Evolutionary conservation across 2,797 vertebrate species (phyloP), one percentile per base, ranked within the genome.

Genomic region (Eleutherodactylus coqui): DNA sequence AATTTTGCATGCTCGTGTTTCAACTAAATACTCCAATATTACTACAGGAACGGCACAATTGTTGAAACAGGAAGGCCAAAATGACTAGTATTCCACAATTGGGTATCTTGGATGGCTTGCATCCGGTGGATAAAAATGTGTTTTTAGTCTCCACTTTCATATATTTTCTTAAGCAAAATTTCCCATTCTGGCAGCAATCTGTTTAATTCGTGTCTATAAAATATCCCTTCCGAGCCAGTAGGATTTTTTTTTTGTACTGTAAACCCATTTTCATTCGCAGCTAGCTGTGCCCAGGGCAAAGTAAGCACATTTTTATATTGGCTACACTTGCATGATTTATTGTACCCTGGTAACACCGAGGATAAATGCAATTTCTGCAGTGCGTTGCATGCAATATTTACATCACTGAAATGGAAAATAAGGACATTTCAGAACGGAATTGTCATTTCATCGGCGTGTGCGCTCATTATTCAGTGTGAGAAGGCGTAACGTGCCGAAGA

Each of bases 321-420:
- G 84, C 81, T 85, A 70, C 81, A 75, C 43, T 89, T 77, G 84
- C 88, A 89, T 90, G 87, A 89, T 91, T 92, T 93, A 38, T 88
- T 86, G 76, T 89, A 49, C 80, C 86, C 90, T 84, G 38, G 45
- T 49, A 64, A 64, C 55, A 77, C 36, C 8, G n/a, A 53, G 81
- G 41, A 64, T 49, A 27, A 75, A 72, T 84, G 72, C 55, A 27
- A 45, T 60, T 55, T 47, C 51, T 75, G 51, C 82, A 72, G 81
- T 75, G 51, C 60, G 45, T 38, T 49, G 51, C 47, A 73, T 82
- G 79, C 45, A 70, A 41, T 41, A 41, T 60, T 41, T 43, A 55
- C 32, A 27, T 16, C 32, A 2, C 11, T 19, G 38, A 72, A n/a
- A 67, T 67, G 32, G 38, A 58, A 38, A 78, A 32, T 27, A 29